Conservation (phyloP, 2,113 vertebrate genomes). For the Urocolius indicus region DNA sequence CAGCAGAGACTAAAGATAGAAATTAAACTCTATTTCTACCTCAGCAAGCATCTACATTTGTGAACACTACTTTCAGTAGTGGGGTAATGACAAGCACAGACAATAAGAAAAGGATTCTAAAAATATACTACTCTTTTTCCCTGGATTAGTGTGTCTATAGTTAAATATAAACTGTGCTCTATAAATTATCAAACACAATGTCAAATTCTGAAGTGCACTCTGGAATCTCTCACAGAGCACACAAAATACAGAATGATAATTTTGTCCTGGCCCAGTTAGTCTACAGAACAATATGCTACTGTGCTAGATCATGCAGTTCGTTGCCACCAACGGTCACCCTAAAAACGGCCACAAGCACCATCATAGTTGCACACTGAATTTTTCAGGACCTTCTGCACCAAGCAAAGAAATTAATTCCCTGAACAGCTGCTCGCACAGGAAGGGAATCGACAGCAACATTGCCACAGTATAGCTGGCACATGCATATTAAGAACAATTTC, state of each 20-base stretch:
- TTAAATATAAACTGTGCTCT: slow-evolving; percentile 72
- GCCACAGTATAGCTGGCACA: slow-evolving; percentile 54
- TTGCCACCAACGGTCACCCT: neutral
- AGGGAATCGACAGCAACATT: slow-evolving; percentile 35
- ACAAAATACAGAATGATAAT: slow-evolving; percentile 21
- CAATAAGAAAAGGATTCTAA: slow-evolving; percentile 61
- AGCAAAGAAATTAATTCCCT: slow-evolving; percentile 26
- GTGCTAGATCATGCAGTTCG: neutral
- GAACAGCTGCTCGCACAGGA: slow-evolving; percentile 63
- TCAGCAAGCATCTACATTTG: neutral
- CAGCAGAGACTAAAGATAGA: neutral
- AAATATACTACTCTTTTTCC: slow-evolving; percentile 61
- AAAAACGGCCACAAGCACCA: slow-evolving; percentile 17
- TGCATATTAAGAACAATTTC: slow-evolving; percentile 23
- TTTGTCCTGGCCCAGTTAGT: slow-evolving; percentile 54
- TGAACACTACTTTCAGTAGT: neutral
- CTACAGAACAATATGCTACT: slow-evolving; percentile 39
- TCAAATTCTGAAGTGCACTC: slow-evolving; percentile 66
- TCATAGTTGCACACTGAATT: neutral
- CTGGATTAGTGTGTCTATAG: slow-evolving; percentile 59
- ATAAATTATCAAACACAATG: slow-evolving; percentile 69
- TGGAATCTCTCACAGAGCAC: slow-evolving; percentile 3
- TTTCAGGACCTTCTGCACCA: slow-evolving; percentile 33
- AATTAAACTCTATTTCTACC: slow-evolving; percentile 28
- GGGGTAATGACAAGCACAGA: slow-evolving; percentile 45